Percentiles rank a stretch among this genome's conserved stretches.
Evolutionary conservation across 2,113 vertebrate genomes (phyloP).

Genomic region (Lates calcarifer): DNA sequence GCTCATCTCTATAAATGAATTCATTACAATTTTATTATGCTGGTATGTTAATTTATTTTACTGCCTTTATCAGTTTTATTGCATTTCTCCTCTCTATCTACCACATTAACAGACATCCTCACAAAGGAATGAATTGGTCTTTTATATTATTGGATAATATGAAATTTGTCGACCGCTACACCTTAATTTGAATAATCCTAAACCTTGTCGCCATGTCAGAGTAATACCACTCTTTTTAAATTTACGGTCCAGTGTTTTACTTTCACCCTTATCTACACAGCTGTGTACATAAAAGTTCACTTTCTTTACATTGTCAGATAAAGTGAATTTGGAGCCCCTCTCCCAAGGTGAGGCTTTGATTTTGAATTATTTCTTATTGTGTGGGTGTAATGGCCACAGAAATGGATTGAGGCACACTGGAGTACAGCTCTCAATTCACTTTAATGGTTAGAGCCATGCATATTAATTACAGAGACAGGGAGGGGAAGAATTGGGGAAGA

Average conservation of each 20-base stretch:
- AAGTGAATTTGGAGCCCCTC: conserved; percentile 24
- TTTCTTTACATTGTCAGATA: conserved; percentile 40
- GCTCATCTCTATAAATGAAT: not conserved
- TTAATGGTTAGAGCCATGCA: conserved; percentile 60
- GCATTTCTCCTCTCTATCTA: conserved; percentile 1
- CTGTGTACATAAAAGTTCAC: conserved; percentile 25
- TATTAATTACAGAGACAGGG: conserved; percentile 47
- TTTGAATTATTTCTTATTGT: conserved; percentile 59
- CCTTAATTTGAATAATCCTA: conserved; percentile 40
- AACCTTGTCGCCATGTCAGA: conserved; percentile 28
- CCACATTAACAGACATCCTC: not conserved
- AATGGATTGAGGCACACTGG: conserved; percentile 47
- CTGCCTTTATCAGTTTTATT: conserved; percentile 24
- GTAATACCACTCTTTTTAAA: conserved; percentile 34
- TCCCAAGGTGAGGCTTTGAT: conserved; percentile 41
- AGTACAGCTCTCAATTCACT: conserved; percentile 48
- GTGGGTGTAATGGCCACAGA: conserved; percentile 49
- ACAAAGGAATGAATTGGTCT: not conserved
- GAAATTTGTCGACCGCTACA: not conserved
- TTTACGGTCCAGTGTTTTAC: not conserved
- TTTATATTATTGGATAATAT: conserved; percentile 15
- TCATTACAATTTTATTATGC: conserved; percentile 8
- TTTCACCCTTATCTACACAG: not conserved
- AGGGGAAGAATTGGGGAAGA: conserved; percentile 25
- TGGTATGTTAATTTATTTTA: conserved; percentile 3